Conservation (phyloP, 2,113 vertebrate species). For the Burhinus oedicnemus region DNA sequence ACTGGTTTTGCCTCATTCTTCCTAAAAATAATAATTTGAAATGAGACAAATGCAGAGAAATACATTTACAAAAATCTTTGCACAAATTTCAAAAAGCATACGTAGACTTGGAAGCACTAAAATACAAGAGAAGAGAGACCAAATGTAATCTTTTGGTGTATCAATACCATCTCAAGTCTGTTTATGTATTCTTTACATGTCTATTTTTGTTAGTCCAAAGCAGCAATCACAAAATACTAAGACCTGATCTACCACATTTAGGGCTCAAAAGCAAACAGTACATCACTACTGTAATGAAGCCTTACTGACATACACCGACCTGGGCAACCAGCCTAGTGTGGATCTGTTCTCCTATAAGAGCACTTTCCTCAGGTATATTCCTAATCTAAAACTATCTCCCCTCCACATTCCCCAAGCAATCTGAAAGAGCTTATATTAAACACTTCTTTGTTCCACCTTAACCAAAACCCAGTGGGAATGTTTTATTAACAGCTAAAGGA, state of each 20-base stretch:
- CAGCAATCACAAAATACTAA: background rate
- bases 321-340: background rate
- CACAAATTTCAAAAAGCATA: background rate
- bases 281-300: background rate
- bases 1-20: background rate
- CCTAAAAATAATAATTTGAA: background rate
- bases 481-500: slow-evolving; percentile 2
- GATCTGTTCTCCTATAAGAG: background rate
- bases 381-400: background rate
- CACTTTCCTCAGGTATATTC: background rate
- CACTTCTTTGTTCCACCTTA: background rate
- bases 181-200: background rate
- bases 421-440: background rate
- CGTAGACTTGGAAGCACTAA: background rate
- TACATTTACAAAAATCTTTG: background rate
- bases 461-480: background rate
- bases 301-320: background rate
- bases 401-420: background rate
- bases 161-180: background rate
- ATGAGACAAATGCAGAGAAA: background rate
- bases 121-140: background rate
- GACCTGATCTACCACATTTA: background rate
- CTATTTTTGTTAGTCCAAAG: background rate
- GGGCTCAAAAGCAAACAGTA: background rate
- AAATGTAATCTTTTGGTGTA: background rate